Conservation (phyloP, 2,797 vertebrate species). For the Spondyliosoma cantharus region DNA sequence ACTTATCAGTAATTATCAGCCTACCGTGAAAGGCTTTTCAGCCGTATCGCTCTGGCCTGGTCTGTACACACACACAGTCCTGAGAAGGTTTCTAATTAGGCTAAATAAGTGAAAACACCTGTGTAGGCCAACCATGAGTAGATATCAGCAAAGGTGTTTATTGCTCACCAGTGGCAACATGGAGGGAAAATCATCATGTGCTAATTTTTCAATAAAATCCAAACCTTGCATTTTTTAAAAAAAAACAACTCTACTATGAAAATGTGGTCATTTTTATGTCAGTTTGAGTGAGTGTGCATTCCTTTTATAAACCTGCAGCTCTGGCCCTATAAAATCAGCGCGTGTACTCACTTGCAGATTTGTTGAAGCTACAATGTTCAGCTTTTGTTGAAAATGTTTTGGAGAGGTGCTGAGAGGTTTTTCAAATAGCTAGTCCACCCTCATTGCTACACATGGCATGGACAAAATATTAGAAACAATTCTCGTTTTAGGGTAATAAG, state of each 20-base stretch:
- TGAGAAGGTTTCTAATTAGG: neutral
- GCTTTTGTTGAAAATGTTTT: neutral
- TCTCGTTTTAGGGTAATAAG: neutral
- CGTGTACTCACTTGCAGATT: neutral
- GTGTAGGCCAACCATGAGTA: conserved; percentile 2
- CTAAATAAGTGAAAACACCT: conserved; percentile 23
- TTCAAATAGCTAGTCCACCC: neutral
- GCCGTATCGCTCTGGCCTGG: neutral
- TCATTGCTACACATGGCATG: too few species aligned
- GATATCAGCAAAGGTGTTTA: conserved; percentile 5
- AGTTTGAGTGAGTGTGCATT: neutral
- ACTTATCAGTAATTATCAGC: too few species aligned
- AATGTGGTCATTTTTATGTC: neutral
- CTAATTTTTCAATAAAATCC: conserved; percentile 2
- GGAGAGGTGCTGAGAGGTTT: neutral
- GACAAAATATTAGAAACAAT: neutral
- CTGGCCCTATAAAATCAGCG: accelerated
- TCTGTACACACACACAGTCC: neutral
- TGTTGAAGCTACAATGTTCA: neutral
- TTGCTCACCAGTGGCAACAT: conserved; percentile 2
- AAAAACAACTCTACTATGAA: neutral
- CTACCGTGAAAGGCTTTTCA: too few species aligned
- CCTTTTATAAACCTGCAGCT: neutral
- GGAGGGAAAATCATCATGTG: neutral
- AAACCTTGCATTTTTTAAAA: neutral